Conservation (phyloP, 2,797 vertebrate genomes). For the Phylloscopus collybita region DNA sequence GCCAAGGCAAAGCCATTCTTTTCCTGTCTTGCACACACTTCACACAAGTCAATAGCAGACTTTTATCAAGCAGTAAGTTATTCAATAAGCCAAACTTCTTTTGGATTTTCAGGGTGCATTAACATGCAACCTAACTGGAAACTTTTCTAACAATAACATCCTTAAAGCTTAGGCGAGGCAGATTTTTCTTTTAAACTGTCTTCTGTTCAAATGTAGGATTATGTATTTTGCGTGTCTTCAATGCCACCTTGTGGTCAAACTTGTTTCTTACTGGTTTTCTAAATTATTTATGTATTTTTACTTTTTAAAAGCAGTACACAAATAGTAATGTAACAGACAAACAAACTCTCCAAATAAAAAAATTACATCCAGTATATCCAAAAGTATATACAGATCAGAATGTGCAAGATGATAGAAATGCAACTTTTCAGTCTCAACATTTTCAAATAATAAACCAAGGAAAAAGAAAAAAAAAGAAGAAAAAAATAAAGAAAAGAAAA, state of each 20-base stretch:
- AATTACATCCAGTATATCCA: background rate
- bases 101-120: background rate
- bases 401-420: background rate
- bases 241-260: conserved; percentile 61
- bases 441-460: background rate
- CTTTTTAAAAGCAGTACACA: background rate
- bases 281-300: background rate
- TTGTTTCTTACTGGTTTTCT: background rate
- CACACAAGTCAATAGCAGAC: background rate
- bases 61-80: background rate
- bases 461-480: too few relatives aligned
- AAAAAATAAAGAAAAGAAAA: background rate
- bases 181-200: background rate
- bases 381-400: background rate
- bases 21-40: background rate
- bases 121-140: background rate
- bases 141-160: background rate
- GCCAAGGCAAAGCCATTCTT: background rate
- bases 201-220: background rate
- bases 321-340: background rate
- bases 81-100: background rate
- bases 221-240: background rate
- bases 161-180: background rate
- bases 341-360: background rate
- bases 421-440: background rate